Conservation (phyloP, 2,888 invertebrate genomes). For the Lycia hirtaria region DNA sequence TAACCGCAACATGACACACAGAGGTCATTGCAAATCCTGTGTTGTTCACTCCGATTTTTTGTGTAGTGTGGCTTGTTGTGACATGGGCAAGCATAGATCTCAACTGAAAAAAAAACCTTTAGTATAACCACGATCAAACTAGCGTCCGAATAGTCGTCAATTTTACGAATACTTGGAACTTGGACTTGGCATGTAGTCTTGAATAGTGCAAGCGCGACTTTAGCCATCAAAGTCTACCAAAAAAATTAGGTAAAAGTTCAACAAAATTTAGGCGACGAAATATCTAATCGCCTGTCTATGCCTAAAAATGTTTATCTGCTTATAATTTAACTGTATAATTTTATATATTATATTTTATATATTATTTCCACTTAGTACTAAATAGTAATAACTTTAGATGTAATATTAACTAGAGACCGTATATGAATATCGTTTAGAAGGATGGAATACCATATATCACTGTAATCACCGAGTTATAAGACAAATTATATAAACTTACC, state of each 20-base stretch:
- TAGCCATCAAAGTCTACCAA: background rate
- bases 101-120: no score
- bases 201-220: no score
- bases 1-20: no score
- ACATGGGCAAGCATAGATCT: no score
- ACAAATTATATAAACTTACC: slow-evolving; percentile 48
- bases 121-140: no score
- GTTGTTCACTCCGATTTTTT: no score
- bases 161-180: no score
- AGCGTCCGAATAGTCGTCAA: no score
- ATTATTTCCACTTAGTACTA: slow-evolving; percentile 19
- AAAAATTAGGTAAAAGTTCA: background rate
- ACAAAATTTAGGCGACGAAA: background rate
- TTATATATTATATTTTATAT: slow-evolving; percentile 10
- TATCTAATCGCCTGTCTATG: background rate
- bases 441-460: slow-evolving; percentile 33
- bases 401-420: slow-evolving; percentile 25
- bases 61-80: no score
- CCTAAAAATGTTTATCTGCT: slow-evolving; percentile 22
- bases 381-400: slow-evolving; percentile 22
- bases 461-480: slow-evolving; percentile 39
- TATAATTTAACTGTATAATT: no score
- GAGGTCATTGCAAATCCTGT: no score
- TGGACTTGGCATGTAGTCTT: no score
- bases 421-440: slow-evolving; percentile 38